These are phyloP conservation scores for Odontesthes bonariensis DNA, from an alignment of 2,113 vertebrate species.

Conservation along the genomic window DNA sequence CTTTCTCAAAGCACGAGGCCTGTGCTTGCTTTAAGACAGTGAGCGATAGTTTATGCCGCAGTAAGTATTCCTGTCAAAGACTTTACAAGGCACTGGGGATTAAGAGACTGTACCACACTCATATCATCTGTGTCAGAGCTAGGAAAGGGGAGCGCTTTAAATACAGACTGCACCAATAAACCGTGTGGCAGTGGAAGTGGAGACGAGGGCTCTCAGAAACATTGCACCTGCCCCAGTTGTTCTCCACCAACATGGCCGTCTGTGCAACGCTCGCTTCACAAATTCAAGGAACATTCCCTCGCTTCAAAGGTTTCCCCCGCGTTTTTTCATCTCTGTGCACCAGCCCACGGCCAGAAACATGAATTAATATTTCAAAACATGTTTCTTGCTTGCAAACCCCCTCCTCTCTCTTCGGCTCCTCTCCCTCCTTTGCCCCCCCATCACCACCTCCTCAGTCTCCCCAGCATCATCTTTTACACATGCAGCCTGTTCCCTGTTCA, in stretches of 20 bases:
- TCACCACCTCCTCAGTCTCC: constrained; percentile 19
- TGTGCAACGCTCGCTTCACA: constrained; percentile 60
- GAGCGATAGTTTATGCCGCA: constrained; percentile 72
- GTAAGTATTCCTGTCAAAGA: constrained; percentile 76
- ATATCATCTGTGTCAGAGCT: constrained; percentile 72
- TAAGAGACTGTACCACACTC: constrained; percentile 71
- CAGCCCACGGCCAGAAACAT: constrained; percentile 83
- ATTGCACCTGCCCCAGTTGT: constrained; percentile 69
- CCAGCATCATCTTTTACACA: constrained; percentile 66
- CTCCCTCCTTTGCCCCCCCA: constrained; percentile 24
- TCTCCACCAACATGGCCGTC: constrained; percentile 77
- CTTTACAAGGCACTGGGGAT: constrained; percentile 78
- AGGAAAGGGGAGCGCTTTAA: constrained; percentile 69
- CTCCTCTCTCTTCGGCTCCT: constrained; percentile 9
- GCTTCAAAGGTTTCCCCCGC: constrained; percentile 78
- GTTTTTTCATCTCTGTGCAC: constrained; percentile 76
- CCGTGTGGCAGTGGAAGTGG: constrained; percentile 29
- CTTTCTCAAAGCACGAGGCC: constrained; percentile 47
- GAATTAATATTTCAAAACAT: constrained; percentile 84
- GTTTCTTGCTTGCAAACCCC: constrained; percentile 70
- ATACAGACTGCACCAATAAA: constrained; percentile 66
- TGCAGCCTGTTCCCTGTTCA: constrained; percentile 76
- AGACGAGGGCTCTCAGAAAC: constrained; percentile 56
- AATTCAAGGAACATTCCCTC: constrained; percentile 71
- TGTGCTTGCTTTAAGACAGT: constrained; percentile 64